phyloP scores from a whole-genome alignment of 2,888 invertebrate genomes.

The Metallyticus violacea region DNA sequence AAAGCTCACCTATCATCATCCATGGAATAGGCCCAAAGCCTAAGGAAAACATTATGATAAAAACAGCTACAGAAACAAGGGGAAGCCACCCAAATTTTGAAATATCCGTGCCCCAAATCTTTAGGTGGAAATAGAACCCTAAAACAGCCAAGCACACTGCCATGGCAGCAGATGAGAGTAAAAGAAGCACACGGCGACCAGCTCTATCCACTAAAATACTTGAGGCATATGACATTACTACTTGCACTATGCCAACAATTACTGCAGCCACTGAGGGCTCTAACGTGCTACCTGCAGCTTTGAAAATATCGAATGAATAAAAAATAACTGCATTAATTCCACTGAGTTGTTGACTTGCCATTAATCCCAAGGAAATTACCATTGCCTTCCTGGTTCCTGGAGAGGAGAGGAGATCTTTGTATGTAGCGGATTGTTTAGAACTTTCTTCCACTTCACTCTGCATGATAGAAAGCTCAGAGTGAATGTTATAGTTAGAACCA shows the following conservation, averaged over 20 bases:
- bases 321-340: slow-evolving; percentile 43
- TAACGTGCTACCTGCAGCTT: slow-evolving; percentile 47
- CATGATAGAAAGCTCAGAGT: slow-evolving; percentile 51
- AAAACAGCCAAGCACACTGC: slow-evolving; percentile 64
- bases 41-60: slow-evolving; percentile 64
- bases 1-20: slow-evolving; percentile 75
- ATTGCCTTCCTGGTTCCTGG: slow-evolving; percentile 68
- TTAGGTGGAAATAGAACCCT: slow-evolving; percentile 69
- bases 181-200: slow-evolving; percentile 73
- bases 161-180: slow-evolving; percentile 74
- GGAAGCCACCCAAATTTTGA: slow-evolving; percentile 67
- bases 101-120: slow-evolving; percentile 44
- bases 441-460: slow-evolving; percentile 51
- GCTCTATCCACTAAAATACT: slow-evolving; percentile 73
- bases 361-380: slow-evolving; percentile 54
- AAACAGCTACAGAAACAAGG: slow-evolving; percentile 59
- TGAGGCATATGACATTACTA: slow-evolving; percentile 62
- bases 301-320: slow-evolving; percentile 46
- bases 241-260: slow-evolving; percentile 43
- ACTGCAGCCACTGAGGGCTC: slow-evolving; percentile 46
- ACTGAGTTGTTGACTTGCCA: slow-evolving; percentile 45
- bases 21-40: slow-evolving; percentile 82
- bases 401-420: slow-evolving; percentile 59
- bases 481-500: slow-evolving; percentile 57
- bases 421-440: slow-evolving; percentile 29